These are phyloP conservation scores for Regulus satrapa DNA, from an alignment of 2,113 vertebrate genomes.

Conservation along the genomic window DNA sequence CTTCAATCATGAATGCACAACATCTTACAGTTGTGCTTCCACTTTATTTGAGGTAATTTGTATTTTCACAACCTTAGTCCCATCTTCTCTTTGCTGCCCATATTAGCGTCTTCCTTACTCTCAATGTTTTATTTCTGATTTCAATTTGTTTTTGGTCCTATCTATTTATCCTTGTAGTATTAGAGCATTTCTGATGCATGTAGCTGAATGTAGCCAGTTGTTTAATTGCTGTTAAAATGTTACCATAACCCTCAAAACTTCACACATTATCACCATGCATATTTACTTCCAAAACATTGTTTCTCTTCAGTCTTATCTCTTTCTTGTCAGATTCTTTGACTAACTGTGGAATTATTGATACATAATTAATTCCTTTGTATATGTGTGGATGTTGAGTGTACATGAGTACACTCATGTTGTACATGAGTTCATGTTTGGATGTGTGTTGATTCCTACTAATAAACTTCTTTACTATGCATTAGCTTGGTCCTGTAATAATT, in stretches of 20 bases:
- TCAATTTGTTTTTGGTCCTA: not conserved
- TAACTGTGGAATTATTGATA: not conserved
- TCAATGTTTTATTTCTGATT: not conserved
- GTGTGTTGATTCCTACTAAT: not conserved
- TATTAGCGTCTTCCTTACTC: not conserved
- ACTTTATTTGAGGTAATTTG: not conserved
- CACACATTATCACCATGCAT: rapidly evolving
- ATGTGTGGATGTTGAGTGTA: too few relatives aligned
- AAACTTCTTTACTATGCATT: not conserved
- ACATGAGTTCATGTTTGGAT: not conserved
- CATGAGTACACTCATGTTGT: too few relatives aligned
- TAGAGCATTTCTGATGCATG: not conserved
- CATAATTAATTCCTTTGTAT: not conserved
- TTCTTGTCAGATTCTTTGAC: not conserved
- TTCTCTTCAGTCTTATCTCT: not conserved
- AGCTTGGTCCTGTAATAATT: not conserved
- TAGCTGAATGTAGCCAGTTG: not conserved
- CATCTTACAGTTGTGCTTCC: not conserved
- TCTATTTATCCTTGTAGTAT: not conserved
- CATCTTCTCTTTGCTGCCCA: not conserved
- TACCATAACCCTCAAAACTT: not conserved
- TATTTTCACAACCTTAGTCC: not conserved
- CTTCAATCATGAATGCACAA: not conserved
- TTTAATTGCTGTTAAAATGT: not conserved
- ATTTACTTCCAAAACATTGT: not conserved